phyloP scores from a whole-genome alignment of 2,113 vertebrate species.

The Uropsilus gracilis region DNA sequence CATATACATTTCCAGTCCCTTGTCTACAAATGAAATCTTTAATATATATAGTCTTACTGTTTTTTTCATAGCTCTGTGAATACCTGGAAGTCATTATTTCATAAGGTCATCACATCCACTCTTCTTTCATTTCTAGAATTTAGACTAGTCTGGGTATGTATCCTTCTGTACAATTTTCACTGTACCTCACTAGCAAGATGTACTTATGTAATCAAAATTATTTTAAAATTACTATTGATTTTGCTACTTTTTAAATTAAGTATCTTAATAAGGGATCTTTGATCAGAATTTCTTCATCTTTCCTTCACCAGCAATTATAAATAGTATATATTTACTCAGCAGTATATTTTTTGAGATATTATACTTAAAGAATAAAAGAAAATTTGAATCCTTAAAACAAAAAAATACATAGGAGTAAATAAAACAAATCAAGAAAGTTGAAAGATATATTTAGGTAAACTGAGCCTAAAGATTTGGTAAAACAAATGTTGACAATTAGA shows the following conservation, averaged over 20 bases:
- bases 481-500: background rate
- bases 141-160: background rate
- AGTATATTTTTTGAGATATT: slow-evolving; percentile 11
- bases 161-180: background rate
- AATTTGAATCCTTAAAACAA: background rate
- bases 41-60: background rate
- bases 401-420: background rate
- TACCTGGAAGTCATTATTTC: background rate
- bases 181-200: background rate
- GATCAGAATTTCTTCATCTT: background rate
- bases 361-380: background rate
- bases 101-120: background rate
- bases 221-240: background rate
- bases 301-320: background rate
- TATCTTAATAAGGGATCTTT: background rate
- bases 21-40: background rate
- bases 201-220: background rate
- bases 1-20: background rate
- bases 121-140: background rate
- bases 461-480: background rate
- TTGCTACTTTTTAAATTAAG: background rate
- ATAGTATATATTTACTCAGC: background rate
- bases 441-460: background rate
- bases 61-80: background rate
- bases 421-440: background rate